Conservation (phyloP, 64 coral and sea anemone species). For the Astreopora myriophthalma region DNA sequence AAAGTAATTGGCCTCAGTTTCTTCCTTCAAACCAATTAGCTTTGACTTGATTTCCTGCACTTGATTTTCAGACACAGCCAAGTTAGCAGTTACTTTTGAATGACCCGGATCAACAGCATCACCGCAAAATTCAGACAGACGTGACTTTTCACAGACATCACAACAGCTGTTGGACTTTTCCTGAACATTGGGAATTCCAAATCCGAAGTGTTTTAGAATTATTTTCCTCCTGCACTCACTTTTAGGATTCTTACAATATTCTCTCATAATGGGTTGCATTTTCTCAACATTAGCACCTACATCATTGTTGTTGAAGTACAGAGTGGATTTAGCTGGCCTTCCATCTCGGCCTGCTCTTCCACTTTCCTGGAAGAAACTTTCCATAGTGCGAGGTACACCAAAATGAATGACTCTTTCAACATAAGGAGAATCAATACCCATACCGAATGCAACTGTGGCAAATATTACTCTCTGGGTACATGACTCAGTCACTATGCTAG, state of each 20-base stretch:
- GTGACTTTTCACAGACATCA: neutral
- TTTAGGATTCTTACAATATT: neutral
- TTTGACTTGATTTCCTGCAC: neutral
- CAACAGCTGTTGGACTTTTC: neutral
- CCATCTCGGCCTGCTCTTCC: constrained; percentile 32
- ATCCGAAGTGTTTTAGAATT: neutral
- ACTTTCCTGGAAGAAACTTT: constrained; percentile 12
- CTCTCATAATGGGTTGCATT: neutral
- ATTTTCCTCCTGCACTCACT: neutral
- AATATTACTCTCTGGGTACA: neutral
- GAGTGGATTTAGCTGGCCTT: neutral
- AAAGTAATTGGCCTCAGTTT: neutral
- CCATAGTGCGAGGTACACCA: neutral
- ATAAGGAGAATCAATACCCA: constrained; percentile 9
- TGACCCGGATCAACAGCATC: neutral
- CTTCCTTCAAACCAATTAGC: neutral
- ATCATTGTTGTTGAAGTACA: neutral
- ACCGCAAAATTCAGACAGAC: neutral
- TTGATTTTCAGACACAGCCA: neutral
- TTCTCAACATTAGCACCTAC: neutral
- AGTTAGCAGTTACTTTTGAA: neutral
- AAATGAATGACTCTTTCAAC: constrained; percentile 1
- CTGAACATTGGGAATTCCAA: neutral
- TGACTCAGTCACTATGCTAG: neutral
- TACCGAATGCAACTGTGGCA: constrained; percentile 32